Percentiles rank a stretch among this genome's conserved stretches.
Conservation (phyloP, 2,797 vertebrate genomes). For the Ctenopoma kingsleyae region DNA sequence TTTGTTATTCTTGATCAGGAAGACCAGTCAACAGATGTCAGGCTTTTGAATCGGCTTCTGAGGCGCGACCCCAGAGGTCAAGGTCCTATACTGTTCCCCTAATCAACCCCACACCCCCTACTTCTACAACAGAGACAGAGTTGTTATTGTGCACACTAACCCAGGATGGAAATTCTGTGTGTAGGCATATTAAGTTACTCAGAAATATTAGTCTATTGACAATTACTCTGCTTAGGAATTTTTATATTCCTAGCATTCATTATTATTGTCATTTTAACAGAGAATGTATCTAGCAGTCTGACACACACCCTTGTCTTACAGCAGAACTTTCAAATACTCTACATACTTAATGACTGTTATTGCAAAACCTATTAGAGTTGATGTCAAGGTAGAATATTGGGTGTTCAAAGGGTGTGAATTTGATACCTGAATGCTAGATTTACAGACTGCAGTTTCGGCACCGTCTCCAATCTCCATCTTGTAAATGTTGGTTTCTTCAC, state of each 20-base stretch:
- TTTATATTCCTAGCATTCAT: too few relatives aligned
- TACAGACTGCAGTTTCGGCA: too few relatives aligned
- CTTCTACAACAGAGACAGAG: neutral
- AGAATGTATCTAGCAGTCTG: neutral
- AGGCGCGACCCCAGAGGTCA: conserved; percentile 85
- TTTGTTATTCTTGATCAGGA: conserved; percentile 71
- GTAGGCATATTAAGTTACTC: neutral
- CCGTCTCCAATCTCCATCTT: too few relatives aligned
- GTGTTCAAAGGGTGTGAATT: too few relatives aligned
- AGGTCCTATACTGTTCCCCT: conserved; percentile 68
- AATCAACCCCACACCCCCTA: neutral
- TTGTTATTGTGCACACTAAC: neutral
- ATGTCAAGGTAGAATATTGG: too few relatives aligned
- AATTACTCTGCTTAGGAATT: neutral
- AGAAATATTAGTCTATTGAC: neutral
- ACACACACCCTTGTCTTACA: neutral
- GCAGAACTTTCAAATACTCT: neutral
- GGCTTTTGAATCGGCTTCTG: conserved; percentile 83
- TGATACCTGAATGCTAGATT: too few relatives aligned
- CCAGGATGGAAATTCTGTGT: neutral
- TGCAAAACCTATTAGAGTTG: too few relatives aligned
- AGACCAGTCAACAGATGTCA: conserved; percentile 88
- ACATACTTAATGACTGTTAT: neutral
- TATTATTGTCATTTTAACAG: neutral
- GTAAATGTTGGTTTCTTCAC: too few relatives aligned